Evolutionary conservation across 2,113 vertebrate species (phyloP).

Genomic region (Alosa alosa): DNA sequence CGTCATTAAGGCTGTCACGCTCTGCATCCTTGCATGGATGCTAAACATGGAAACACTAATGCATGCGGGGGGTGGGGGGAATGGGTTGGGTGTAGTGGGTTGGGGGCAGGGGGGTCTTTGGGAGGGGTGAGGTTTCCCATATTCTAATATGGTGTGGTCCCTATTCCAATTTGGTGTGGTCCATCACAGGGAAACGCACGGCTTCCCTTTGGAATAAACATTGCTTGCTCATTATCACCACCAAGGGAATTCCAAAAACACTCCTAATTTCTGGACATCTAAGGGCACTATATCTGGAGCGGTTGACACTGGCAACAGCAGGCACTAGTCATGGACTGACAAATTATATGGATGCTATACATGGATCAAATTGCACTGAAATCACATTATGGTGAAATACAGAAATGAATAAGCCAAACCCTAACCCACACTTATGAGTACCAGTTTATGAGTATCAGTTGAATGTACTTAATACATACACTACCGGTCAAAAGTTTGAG

Average conservation of each 20-base stretch:
- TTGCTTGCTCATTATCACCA: background rate
- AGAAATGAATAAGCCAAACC: too few relatives aligned
- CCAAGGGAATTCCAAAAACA: background rate
- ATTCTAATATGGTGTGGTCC: slow-evolving; percentile 35
- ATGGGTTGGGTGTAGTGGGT: background rate
- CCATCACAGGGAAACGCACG: slow-evolving; percentile 17
- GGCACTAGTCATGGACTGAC: too few relatives aligned
- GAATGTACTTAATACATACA: too few relatives aligned
- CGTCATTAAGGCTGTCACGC: background rate
- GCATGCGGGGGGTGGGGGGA: background rate
- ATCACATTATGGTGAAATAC: too few relatives aligned
- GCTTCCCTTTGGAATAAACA: slow-evolving; percentile 21
- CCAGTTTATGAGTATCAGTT: too few relatives aligned
- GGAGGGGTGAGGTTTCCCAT: slow-evolving; percentile 12
- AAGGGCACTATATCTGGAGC: too few relatives aligned
- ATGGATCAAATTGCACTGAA: background rate
- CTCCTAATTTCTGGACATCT: background rate
- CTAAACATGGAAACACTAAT: slow-evolving; percentile 23
- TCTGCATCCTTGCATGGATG: slow-evolving; percentile 19
- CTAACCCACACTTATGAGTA: too few relatives aligned
- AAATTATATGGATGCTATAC: background rate
- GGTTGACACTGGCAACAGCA: too few relatives aligned
- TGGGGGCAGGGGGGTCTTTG: background rate
- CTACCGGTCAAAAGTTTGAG: too few relatives aligned
- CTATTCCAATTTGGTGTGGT: slow-evolving; percentile 36